Conservation (phyloP, 2,797 vertebrate species). For the Anabas testudineus region DNA sequence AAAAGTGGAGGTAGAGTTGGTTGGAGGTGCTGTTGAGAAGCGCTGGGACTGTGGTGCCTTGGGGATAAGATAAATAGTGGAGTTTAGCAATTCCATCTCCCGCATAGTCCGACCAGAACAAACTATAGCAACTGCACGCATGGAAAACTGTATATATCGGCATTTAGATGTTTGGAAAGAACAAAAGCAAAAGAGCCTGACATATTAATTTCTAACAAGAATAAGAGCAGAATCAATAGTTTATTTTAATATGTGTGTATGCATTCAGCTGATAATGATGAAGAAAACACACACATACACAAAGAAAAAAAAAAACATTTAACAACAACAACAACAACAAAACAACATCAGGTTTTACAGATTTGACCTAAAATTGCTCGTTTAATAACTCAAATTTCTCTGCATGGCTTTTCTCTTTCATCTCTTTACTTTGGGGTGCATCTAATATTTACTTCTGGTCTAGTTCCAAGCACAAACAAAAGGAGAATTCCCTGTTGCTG, state of each 20-base stretch:
- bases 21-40: constrained; percentile 99
- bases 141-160: neutral
- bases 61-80: constrained; percentile 54
- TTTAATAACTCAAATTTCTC: constrained; percentile 40
- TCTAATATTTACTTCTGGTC: constrained; percentile 64
- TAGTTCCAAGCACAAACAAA: constrained; percentile 53
- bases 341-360: neutral
- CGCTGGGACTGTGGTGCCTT: constrained; percentile 96
- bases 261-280: constrained; percentile 2
- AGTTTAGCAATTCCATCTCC: constrained; percentile 54
- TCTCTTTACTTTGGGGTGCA: constrained; percentile 57
- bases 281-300: constrained; percentile 1
- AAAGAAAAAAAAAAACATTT: neutral
- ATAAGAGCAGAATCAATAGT: neutral
- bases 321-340: neutral
- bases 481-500: constrained; percentile 34
- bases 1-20: constrained; percentile 98
- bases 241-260: constrained; percentile 4
- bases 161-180: constrained; percentile 5
- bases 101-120: constrained; percentile 34
- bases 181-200: neutral
- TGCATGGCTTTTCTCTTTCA: constrained; percentile 48
- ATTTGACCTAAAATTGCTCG: neutral
- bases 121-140: constrained; percentile 22
- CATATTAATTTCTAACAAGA: constrained; percentile 4